Evolutionary conservation across 2,113 vertebrate species (phyloP).

Genomic region (Gadus chalcogrammus): DNA sequence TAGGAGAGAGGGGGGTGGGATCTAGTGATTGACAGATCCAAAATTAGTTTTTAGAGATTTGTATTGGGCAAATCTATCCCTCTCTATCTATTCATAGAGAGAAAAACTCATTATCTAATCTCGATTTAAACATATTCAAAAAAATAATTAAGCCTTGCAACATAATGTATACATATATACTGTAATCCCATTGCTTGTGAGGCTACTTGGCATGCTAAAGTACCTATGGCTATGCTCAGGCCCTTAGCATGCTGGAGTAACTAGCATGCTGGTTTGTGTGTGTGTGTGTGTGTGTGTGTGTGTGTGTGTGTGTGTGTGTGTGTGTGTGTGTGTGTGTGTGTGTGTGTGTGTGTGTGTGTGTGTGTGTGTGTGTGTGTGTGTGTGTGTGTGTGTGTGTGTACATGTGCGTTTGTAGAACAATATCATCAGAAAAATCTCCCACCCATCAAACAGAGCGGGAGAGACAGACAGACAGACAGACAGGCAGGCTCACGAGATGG

Average conservation of each 20-base stretch:
- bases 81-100: slow-evolving; percentile 31
- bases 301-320: slow-evolving; percentile 4
- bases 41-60: slow-evolving; percentile 23
- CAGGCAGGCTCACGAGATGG: no score
- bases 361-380: no score
- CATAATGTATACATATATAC: slow-evolving; percentile 20
- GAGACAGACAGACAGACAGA: no score
- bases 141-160: slow-evolving; percentile 60
- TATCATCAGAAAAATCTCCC: no score
- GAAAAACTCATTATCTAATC: slow-evolving; percentile 69
- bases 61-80: slow-evolving; percentile 12
- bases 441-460: no score
- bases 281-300: slow-evolving; percentile 8
- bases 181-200: slow-evolving; percentile 23
- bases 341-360: slow-evolving; percentile 9
- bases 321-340: slow-evolving; percentile 17
- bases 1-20: not conserved
- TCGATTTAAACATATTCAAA: slow-evolving; percentile 70
- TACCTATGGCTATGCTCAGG: no score
- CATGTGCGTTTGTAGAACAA: slow-evolving; percentile 21
- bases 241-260: no score
- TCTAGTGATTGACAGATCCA: not conserved
- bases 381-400: slow-evolving; percentile 17
- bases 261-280: no score
- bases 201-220: not conserved